Percentiles rank a stretch among this genome's conserved stretches.
Evolutionary conservation across 2,888 invertebrate genomes (phyloP).

Genomic region (Chymomyza amoena): DNA sequence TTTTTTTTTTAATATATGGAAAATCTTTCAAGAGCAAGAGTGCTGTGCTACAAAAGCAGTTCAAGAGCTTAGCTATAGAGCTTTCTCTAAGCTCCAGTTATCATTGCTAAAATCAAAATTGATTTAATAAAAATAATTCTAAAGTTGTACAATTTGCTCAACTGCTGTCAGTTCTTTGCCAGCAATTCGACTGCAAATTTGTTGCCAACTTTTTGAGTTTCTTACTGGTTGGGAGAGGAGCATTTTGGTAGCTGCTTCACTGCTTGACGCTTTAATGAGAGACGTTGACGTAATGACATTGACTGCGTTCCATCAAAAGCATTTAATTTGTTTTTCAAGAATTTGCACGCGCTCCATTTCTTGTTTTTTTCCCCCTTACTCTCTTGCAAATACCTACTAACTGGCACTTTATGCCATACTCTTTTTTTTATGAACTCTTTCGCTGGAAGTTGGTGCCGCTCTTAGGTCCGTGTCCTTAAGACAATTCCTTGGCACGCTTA

Average conservation of each 20-base stretch:
- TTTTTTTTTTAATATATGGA: no score
- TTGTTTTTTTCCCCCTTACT: neutral
- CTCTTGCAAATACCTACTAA: neutral
- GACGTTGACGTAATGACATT: constrained; percentile 22
- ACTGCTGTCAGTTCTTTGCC: neutral
- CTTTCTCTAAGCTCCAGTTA: no score
- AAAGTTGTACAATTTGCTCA: neutral
- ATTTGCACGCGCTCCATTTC: constrained; percentile 27
- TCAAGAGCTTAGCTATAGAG: no score
- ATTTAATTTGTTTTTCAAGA: constrained; percentile 45
- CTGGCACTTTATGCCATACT: constrained; percentile 12
- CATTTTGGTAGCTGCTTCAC: neutral
- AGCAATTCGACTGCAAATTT: neutral
- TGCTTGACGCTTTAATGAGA: constrained; percentile 5
- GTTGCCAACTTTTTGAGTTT: neutral
- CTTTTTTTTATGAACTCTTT: constrained; percentile 60
- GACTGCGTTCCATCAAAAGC: constrained; percentile 23
- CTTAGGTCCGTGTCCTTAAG: constrained; percentile 34
- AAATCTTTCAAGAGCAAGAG: no score
- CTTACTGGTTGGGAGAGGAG: neutral
- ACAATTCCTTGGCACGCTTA: constrained; percentile 58
- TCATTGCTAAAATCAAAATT: no score
- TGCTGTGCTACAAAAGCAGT: no score
- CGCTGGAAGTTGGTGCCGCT: constrained; percentile 35
- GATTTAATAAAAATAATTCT: no score